phyloP scores from a whole-genome alignment of 1,140 invertebrate species.

The Aphis craccivora region DNA sequence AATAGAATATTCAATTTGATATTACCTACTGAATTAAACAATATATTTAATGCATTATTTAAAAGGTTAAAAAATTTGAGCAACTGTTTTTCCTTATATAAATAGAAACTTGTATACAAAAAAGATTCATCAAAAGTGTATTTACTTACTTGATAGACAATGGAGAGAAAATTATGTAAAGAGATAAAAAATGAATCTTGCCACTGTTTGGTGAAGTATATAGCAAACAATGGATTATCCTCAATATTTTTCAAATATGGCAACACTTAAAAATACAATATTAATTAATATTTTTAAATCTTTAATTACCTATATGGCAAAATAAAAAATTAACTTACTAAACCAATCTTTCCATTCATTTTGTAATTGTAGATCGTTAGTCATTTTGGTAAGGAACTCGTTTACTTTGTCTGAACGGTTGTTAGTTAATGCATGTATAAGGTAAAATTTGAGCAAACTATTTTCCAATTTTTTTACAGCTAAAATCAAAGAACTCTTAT shows the following conservation, averaged over 20 bases:
- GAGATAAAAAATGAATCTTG: slow-evolving; percentile 94
- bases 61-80: not conserved
- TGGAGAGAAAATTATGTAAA: slow-evolving; percentile 91
- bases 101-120: not conserved
- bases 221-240: slow-evolving; percentile 84
- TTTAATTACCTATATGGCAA: not conserved
- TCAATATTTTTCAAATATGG: slow-evolving; percentile 91
- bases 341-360: slow-evolving; percentile 98
- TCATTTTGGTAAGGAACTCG: slow-evolving; percentile 91
- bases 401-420: slow-evolving; percentile 84
- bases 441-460: slow-evolving; percentile 86
- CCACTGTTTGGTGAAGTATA: slow-evolving; percentile 93
- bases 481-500: slow-evolving; percentile 61
- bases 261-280: slow-evolving; percentile 66
- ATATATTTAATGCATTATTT: not conserved
- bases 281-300: not conserved
- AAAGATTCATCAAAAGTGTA: not conserved
- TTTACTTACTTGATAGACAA: slow-evolving; percentile 77
- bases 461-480: slow-evolving; percentile 88
- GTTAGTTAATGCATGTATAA: slow-evolving; percentile 84
- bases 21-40: not conserved
- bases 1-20: not conserved
- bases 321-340: slow-evolving; percentile 71
- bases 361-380: slow-evolving; percentile 85
- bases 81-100: not conserved